phyloP scores from a whole-genome alignment of 2,113 vertebrate genomes.

The Datnioides undecimradiatus region DNA sequence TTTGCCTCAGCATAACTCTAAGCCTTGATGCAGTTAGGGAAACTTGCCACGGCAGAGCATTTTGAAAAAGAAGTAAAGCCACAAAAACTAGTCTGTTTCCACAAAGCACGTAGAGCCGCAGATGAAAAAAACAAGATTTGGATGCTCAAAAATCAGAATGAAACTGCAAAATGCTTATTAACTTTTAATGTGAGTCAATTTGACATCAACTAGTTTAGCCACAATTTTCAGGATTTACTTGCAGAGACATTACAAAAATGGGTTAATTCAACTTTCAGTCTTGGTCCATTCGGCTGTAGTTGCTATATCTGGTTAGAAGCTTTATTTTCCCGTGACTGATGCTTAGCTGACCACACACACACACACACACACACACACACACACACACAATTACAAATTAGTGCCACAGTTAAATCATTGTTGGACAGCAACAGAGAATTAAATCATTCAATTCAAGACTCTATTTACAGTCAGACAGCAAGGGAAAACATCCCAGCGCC shows the following conservation, averaged over 20 bases:
- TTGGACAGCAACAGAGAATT: neutral
- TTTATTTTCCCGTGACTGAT: constrained; percentile 22
- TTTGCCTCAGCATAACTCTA: constrained; percentile 59
- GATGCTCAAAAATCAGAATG: neutral
- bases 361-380: neutral
- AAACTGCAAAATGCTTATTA: neutral
- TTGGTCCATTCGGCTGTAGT: neutral
- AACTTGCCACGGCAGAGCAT: constrained; percentile 45
- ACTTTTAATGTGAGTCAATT: neutral
- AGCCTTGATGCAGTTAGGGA: constrained; percentile 24
- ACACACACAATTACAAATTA: constrained; percentile 20
- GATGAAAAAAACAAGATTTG: neutral
- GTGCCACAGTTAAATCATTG: neutral
- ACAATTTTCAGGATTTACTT: constrained; percentile 20
- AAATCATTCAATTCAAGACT: constrained; percentile 5
- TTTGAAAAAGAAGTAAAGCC: constrained; percentile 46
- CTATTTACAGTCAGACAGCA: neutral
- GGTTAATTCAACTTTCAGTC: constrained; percentile 15
- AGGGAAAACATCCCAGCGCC: constrained; percentile 17
- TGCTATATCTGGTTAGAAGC: constrained; percentile 17
- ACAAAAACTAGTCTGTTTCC: too few species aligned
- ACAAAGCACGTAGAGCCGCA: neutral
- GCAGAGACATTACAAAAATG: constrained; percentile 17
- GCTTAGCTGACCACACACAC: constrained; percentile 7
- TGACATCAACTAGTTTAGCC: neutral